A percentile compares a stretch with the other conserved stretches of the same genome.
phyloP scores from a whole-genome alignment of 2,797 vertebrate genomes.

The Monodelphis domestica region DNA sequence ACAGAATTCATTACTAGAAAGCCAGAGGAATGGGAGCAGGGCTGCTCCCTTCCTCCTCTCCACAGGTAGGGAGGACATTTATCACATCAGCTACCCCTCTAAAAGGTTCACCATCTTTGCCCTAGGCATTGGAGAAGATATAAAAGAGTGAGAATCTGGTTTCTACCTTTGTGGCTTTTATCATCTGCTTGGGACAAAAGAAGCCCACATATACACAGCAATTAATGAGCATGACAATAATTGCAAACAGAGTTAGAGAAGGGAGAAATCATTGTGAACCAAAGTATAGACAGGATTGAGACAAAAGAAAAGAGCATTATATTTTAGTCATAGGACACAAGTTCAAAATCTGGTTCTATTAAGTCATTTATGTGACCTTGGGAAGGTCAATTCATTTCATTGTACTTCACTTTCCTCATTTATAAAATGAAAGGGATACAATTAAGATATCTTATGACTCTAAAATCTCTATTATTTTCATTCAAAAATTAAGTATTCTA shows the following conservation, averaged over 20 bases:
- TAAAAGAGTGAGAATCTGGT: not conserved
- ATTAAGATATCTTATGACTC: not conserved
- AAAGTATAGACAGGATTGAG: not conserved
- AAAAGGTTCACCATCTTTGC: no score
- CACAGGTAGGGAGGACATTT: no score
- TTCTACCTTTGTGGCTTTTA: not conserved
- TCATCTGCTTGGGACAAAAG: not conserved
- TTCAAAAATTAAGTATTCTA: not conserved
- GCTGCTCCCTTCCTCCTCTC: no score
- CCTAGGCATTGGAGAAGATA: not conserved
- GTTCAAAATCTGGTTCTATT: not conserved
- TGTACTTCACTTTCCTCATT: not conserved
- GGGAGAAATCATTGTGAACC: not conserved
- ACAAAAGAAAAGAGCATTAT: not conserved
- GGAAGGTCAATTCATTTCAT: not conserved
- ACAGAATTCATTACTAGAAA: no score
- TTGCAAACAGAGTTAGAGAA: not conserved
- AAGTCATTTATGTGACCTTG: not conserved
- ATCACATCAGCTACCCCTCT: no score
- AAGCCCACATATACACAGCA: not conserved
- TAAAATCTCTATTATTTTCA: not conserved
- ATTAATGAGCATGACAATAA: not conserved
- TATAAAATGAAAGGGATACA: not conserved
- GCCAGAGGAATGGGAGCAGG: no score
- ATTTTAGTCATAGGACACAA: not conserved